phyloP scores from a whole-genome alignment of 1,140 invertebrate genomes.

The Drosophila willistoni region DNA sequence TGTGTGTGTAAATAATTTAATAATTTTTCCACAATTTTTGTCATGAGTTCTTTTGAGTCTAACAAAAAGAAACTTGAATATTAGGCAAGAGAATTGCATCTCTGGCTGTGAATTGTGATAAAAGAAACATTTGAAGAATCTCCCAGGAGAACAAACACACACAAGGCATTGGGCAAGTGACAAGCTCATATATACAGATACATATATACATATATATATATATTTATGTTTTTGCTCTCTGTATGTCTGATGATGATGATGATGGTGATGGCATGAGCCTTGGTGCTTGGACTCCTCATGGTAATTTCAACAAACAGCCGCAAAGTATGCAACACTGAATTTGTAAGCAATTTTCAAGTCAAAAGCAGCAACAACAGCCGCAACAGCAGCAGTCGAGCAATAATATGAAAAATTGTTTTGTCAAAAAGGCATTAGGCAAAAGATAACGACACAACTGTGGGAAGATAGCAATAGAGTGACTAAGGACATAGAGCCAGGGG shows the following conservation, averaged over 20 bases:
- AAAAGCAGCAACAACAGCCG: slow-evolving; percentile 5
- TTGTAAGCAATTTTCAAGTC: slow-evolving; percentile 72
- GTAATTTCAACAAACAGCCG: slow-evolving; percentile 46
- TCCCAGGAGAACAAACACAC: not conserved
- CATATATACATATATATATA: not conserved
- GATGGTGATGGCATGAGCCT: slow-evolving; percentile 3
- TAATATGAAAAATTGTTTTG: slow-evolving; percentile 80
- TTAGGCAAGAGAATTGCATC: not conserved
- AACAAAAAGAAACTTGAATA: not conserved
- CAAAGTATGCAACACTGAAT: slow-evolving; percentile 66
- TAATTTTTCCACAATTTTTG: too few species aligned
- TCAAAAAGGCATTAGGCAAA: slow-evolving; percentile 69
- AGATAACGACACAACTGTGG: slow-evolving; percentile 54
- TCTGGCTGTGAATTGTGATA: not conserved
- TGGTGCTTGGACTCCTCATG: slow-evolving; percentile 32
- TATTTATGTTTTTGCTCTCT: slow-evolving; percentile 30
- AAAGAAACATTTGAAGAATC: not conserved
- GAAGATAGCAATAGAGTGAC: slow-evolving; percentile 10
- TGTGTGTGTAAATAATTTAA: too few species aligned
- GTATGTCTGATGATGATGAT: slow-evolving; percentile 31
- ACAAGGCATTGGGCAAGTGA: not conserved
- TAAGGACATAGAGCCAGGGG: not conserved
- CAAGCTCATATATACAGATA: not conserved
- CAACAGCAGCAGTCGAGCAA: slow-evolving; percentile 45
- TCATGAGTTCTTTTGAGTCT: too few species aligned